Conservation (phyloP, 2,113 vertebrate species). For the Sturnira hondurensis region DNA sequence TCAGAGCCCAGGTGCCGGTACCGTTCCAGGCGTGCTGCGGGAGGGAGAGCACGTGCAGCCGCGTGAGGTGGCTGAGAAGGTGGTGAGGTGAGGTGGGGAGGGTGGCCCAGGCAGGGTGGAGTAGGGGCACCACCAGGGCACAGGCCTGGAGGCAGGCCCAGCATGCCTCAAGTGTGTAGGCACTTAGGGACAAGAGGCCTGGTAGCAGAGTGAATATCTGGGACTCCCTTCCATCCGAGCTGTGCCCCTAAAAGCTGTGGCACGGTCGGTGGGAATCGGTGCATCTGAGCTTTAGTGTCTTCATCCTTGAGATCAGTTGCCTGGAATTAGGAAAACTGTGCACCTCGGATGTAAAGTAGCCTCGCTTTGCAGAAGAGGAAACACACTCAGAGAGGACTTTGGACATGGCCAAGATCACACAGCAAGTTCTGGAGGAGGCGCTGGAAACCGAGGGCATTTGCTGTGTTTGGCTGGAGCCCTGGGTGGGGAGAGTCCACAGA, state of each 20-base stretch:
- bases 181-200: neutral
- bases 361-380: neutral
- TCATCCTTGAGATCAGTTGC: neutral
- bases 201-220: neutral
- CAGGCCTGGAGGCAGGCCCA: neutral
- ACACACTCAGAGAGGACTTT: neutral
- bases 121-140: neutral
- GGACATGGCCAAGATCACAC: neutral
- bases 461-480: neutral
- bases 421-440: fast-evolving
- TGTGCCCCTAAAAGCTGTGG: neutral
- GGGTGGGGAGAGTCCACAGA: neutral
- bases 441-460: neutral
- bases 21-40: conserved; percentile 91
- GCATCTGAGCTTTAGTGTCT: neutral
- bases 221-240: neutral
- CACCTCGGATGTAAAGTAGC: neutral
- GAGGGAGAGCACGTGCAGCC: too few species aligned
- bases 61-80: neutral
- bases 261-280: fast-evolving
- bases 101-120: fast-evolving
- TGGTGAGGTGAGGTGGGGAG: neutral
- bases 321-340: neutral
- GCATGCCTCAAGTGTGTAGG: fast-evolving
- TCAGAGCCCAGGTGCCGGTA: conserved; percentile 95